Conservation (phyloP, 2,113 vertebrate species). For the Merops nubicus region DNA sequence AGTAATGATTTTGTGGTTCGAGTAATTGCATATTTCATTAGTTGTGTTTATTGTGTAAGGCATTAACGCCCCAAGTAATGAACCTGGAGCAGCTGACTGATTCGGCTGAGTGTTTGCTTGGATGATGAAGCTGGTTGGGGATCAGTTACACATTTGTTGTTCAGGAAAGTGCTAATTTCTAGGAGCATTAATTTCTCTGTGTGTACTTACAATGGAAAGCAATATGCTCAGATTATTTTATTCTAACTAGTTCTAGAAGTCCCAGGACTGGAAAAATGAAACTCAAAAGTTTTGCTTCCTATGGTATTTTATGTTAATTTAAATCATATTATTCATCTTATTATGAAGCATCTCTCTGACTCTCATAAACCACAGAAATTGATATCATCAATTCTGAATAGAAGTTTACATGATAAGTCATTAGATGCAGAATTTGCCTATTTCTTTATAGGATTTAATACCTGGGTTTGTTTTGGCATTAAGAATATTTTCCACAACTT, state of each 20-base stretch:
- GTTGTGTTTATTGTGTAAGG: neutral
- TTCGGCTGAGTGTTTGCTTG: neutral
- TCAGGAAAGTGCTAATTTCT: conserved; percentile 21
- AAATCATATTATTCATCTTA: neutral
- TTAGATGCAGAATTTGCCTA: neutral
- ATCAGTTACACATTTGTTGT: conserved; percentile 28
- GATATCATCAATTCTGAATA: neutral
- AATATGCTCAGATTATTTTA: neutral
- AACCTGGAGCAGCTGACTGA: conserved; percentile 35
- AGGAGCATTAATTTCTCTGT: neutral
- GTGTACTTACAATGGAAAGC: neutral
- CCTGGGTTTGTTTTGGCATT: neutral
- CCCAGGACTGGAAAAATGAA: neutral
- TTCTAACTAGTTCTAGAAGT: neutral
- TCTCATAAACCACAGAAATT: neutral
- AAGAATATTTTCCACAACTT: neutral
- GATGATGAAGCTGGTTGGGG: conserved; percentile 4
- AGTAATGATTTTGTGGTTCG: conserved; percentile 17
- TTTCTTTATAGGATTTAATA: neutral
- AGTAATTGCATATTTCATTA: conserved; percentile 40
- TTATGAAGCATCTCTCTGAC: neutral
- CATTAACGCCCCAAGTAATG: neutral
- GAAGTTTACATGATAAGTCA: neutral
- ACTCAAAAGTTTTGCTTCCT: neutral
- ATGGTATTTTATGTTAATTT: neutral